Evolutionary conservation across 1,140 invertebrate genomes (phyloP).

Genomic region (Helicoverpa armigera): DNA sequence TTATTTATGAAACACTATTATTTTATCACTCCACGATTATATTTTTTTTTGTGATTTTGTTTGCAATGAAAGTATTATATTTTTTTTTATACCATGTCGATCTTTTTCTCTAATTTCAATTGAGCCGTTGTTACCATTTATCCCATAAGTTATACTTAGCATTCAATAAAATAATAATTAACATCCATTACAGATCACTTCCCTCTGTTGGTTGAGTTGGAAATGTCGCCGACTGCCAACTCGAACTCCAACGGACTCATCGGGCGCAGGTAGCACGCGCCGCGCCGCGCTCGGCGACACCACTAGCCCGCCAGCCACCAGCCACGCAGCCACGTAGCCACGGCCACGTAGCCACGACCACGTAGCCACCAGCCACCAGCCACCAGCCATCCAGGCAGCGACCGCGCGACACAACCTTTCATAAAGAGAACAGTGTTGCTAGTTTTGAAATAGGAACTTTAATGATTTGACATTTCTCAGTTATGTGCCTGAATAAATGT

Average conservation of each 20-base stretch:
- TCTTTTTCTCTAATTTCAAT: too few relatives aligned
- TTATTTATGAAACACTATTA: too few relatives aligned
- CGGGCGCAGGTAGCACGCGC: slow-evolving; percentile 87
- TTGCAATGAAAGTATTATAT: too few relatives aligned
- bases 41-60: too few relatives aligned
- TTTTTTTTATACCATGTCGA: too few relatives aligned
- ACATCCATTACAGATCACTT: slow-evolving; percentile 93
- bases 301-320: slow-evolving; percentile 26
- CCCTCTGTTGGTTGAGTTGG: slow-evolving; percentile 97
- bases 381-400: background rate
- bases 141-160: too few relatives aligned
- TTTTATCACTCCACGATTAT: too few relatives aligned
- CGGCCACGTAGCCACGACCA: background rate
- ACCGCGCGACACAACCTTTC: background rate
- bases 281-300: slow-evolving; percentile 50
- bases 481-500: background rate
- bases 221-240: slow-evolving; percentile 90
- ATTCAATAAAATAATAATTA: too few relatives aligned
- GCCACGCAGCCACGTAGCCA: background rate
- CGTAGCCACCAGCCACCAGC: background rate
- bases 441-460: slow-evolving; percentile 1
- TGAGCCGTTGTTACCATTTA: too few relatives aligned
- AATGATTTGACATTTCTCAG: background rate
- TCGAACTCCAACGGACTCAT: slow-evolving; percentile 87
- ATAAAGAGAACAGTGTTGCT: background rate